Conservation (phyloP, 1,140 invertebrate species). For the Cyclina sinensis region DNA sequence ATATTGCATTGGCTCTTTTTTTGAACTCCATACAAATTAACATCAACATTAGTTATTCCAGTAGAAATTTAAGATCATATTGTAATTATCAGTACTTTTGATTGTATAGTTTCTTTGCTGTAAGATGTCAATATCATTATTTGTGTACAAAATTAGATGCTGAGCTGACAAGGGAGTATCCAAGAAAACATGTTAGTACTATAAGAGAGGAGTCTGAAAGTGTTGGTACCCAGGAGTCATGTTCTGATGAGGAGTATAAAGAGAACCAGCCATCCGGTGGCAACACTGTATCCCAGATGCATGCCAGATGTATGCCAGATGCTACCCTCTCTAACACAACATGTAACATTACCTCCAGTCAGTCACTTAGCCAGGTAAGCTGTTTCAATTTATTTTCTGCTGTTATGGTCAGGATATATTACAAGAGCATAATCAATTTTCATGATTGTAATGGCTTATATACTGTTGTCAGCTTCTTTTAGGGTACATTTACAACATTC, state of each 20-base stretch:
- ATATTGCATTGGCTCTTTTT: too few species aligned
- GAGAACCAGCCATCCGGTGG: not conserved
- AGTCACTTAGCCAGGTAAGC: constrained; percentile 42
- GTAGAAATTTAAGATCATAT: too few species aligned
- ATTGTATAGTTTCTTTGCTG: too few species aligned
- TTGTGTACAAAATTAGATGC: not conserved
- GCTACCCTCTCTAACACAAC: not conserved
- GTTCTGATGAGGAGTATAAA: not conserved
- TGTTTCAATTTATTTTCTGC: not conserved
- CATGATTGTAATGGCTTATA: too few species aligned
- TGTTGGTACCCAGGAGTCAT: not conserved
- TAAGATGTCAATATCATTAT: too few species aligned
- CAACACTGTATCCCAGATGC: constrained; percentile 5
- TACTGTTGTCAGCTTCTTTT: too few species aligned
- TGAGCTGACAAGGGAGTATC: not conserved
- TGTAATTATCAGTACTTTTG: too few species aligned
- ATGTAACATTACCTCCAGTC: not conserved
- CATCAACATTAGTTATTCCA: too few species aligned
- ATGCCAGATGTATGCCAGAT: not conserved
- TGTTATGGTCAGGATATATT: too few species aligned
- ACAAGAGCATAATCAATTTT: too few species aligned
- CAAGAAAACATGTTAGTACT: not conserved
- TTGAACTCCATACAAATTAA: too few species aligned
- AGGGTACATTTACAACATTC: too few species aligned
- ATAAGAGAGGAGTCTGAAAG: not conserved